Conservation (phyloP, 2,888 invertebrate species). For the Cepaea hortensis region DNA sequence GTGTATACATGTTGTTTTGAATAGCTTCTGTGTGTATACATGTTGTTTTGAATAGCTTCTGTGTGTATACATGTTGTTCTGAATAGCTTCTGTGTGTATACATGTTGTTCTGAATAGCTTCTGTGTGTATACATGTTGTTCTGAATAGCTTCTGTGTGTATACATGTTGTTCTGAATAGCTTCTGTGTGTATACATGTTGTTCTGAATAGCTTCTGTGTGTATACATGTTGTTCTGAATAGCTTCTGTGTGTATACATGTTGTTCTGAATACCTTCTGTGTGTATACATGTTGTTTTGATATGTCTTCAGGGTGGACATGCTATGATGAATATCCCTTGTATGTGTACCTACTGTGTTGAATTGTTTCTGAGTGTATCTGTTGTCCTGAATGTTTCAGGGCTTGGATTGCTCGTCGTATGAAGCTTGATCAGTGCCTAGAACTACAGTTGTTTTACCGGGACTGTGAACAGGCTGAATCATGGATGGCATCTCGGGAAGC, state of each 20-base stretch:
- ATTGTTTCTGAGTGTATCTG: not conserved
- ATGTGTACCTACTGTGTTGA: not conserved
- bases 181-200: not conserved
- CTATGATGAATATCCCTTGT: not conserved
- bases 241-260: no score
- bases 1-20: not conserved
- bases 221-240: not conserved
- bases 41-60: not conserved
- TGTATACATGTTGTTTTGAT: not conserved
- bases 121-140: not conserved
- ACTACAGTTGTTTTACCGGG: slow-evolving; percentile 96
- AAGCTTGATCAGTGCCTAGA: slow-evolving; percentile 98
- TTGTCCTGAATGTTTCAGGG: slow-evolving; percentile 79
- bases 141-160: not conserved
- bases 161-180: not conserved
- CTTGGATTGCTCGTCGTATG: slow-evolving; percentile 96
- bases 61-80: not conserved
- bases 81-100: not conserved
- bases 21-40: not conserved
- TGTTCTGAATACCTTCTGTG: not conserved
- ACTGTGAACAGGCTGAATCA: slow-evolving; percentile 98
- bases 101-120: not conserved
- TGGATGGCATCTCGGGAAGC: slow-evolving; percentile 99
- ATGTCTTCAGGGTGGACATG: not conserved
- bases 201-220: not conserved